A percentile compares a stretch with the other conserved stretches of the same genome.
Evolutionary conservation across 2,797 vertebrate species (phyloP).

Genomic region (Taeniopygia guttata): DNA sequence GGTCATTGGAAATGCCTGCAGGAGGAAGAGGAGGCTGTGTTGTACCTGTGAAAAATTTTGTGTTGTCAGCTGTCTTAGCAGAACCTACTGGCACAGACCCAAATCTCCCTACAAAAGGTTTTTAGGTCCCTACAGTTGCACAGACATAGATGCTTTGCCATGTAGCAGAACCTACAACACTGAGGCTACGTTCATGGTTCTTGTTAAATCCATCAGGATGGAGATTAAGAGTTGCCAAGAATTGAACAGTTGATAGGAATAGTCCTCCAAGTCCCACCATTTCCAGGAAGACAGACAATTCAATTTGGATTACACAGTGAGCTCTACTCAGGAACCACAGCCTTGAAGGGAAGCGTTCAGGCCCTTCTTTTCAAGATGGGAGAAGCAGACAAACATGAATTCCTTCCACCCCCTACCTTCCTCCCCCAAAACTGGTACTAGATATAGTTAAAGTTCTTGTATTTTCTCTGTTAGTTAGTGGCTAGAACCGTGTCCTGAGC

Average conservation of each 20-base stretch:
- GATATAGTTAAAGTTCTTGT: not conserved
- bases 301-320: not conserved
- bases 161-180: not conserved
- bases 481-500: not conserved
- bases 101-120: not conserved
- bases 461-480: not conserved
- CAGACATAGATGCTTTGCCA: not conserved
- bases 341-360: not conserved
- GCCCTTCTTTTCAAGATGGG: not conserved
- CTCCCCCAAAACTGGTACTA: rapidly evolving
- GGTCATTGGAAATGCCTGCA: not conserved
- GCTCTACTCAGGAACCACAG: not conserved
- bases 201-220: not conserved
- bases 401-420: not conserved
- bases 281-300: not conserved
- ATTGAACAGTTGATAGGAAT: not conserved
- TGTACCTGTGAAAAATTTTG: not conserved
- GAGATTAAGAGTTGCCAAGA: not conserved
- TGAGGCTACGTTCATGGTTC: not conserved
- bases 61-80: not conserved
- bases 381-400: not conserved
- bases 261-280: not conserved
- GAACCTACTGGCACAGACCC: not conserved
- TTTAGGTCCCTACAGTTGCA: not conserved
- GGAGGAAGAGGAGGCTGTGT: not conserved